These are phyloP conservation scores for Manis pentadactyla DNA, from an alignment of 2,797 vertebrate genomes.

Conservation along the genomic window DNA sequence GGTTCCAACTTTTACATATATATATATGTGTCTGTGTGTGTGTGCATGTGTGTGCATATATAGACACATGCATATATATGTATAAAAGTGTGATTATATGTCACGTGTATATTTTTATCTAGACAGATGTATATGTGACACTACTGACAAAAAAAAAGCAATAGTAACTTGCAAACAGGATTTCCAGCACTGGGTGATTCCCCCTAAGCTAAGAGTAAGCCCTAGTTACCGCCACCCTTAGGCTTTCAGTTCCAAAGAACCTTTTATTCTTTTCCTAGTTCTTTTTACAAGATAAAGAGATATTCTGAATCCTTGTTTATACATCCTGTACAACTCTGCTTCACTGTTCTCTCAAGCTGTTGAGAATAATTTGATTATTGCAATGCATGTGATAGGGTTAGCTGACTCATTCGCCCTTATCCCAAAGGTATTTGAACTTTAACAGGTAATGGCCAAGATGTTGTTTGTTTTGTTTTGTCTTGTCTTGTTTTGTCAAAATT, in stretches of 20 bases:
- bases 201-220: not conserved
- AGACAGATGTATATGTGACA: not conserved
- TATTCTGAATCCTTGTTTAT: constrained; percentile 5
- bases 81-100: not conserved
- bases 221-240: not conserved
- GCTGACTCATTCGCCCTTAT: not conserved
- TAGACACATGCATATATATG: not conserved
- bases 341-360: not conserved
- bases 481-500: not conserved
- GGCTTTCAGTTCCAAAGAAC: not conserved
- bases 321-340: not conserved
- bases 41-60: not conserved
- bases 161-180: not conserved
- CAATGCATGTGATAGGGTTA: not conserved
- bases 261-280: not conserved
- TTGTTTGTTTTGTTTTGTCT: not conserved
- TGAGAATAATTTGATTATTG: constrained; percentile 10
- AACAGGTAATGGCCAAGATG: not conserved
- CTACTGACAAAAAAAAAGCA: not conserved
- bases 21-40: not conserved
- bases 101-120: not conserved
- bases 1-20: not conserved
- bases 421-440: not conserved
- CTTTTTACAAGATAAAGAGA: not conserved
- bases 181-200: not conserved